Percentiles rank a stretch among this genome's conserved stretches.
phyloP scores from a whole-genome alignment of 2,113 vertebrate genomes.

The Blennius ocellaris region DNA sequence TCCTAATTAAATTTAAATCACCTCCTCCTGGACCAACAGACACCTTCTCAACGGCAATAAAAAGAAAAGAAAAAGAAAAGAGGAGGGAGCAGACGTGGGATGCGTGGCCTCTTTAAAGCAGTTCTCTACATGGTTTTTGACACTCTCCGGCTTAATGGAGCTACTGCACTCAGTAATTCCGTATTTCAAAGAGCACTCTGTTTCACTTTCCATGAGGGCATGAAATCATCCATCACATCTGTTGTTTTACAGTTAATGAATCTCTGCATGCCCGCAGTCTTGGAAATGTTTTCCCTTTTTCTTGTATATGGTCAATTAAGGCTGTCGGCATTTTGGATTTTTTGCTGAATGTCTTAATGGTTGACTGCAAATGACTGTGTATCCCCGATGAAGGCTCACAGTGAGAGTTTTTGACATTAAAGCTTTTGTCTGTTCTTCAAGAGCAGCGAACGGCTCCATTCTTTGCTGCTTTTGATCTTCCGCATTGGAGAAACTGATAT shows the following conservation, averaged over 20 bases:
- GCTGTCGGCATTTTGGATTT: slow-evolving; percentile 2
- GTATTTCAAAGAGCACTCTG: slow-evolving; percentile 62
- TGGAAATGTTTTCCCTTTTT: slow-evolving; percentile 20
- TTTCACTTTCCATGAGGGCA: slow-evolving; percentile 54
- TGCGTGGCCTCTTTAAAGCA: slow-evolving; percentile 52
- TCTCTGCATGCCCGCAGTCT: slow-evolving; percentile 35
- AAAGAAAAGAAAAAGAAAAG: slow-evolving; percentile 8
- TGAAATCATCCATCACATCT: slow-evolving; percentile 66
- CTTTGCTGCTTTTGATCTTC: slow-evolving; percentile 46
- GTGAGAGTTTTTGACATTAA: slow-evolving; percentile 34
- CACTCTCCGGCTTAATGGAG: slow-evolving; percentile 56
- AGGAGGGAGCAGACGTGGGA: slow-evolving; percentile 22
- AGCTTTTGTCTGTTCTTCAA: slow-evolving; percentile 25
- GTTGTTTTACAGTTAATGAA: slow-evolving; percentile 70
- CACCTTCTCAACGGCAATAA: slow-evolving; percentile 46
- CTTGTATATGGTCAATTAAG: slow-evolving; percentile 38
- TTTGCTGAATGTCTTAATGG: not conserved
- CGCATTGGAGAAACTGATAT: not conserved
- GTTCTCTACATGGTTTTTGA: slow-evolving; percentile 51
- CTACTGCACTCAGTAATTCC: slow-evolving; percentile 53
- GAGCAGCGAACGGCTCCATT: slow-evolving; percentile 1
- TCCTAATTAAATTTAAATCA: slow-evolving; percentile 66
- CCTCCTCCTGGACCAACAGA: slow-evolving; percentile 41
- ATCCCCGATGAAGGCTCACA: slow-evolving; percentile 12
- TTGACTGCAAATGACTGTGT: slow-evolving; percentile 22